Evolutionary conservation across 2,113 vertebrate genomes (phyloP).

Genomic region (Henicopernis longicauda): DNA sequence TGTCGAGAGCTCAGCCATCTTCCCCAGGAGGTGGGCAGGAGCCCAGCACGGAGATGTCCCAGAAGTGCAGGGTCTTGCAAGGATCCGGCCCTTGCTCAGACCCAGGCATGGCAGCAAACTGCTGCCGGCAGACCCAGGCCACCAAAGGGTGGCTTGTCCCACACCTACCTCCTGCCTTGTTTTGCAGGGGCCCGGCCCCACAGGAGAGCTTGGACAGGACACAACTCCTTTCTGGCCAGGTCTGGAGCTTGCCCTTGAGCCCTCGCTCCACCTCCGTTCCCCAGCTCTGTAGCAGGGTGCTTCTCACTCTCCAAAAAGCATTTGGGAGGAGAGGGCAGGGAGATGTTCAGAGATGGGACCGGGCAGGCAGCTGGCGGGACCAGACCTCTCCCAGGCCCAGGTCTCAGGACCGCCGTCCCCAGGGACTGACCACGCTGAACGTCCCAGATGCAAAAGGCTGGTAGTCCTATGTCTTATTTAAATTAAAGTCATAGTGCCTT

Average conservation of each 20-base stretch:
- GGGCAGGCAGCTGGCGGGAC: background rate
- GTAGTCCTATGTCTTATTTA: background rate
- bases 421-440: background rate
- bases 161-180: background rate
- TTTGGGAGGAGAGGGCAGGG: background rate
- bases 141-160: background rate
- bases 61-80: too few species aligned
- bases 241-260: background rate
- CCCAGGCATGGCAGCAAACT: background rate
- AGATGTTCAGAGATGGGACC: background rate
- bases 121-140: background rate
- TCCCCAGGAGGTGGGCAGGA: background rate
- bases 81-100: background rate
- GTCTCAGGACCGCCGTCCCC: background rate
- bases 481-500: background rate
- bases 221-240: background rate
- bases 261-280: background rate
- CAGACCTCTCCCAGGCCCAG: background rate
- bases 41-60: rapidly evolving
- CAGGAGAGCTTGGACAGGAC: background rate
- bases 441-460: background rate
- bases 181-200: background rate
- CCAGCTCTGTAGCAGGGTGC: background rate
- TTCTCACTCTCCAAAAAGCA: background rate
- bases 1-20: background rate